Conservation (phyloP, 2,113 vertebrate species). For the Athene noctua region DNA sequence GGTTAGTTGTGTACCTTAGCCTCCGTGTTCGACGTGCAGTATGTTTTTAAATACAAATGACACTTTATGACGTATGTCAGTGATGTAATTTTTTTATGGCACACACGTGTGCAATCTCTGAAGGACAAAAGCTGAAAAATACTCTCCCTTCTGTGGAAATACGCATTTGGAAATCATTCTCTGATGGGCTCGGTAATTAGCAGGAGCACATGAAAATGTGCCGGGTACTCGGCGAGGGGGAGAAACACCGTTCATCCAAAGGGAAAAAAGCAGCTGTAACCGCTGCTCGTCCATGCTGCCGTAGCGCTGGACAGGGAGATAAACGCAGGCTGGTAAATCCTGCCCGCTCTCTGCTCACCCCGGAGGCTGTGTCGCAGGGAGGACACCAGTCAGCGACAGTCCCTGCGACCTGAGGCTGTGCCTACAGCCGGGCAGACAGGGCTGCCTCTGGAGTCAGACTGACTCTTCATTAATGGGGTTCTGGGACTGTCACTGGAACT, state of each 20-base stretch:
- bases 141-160: not conserved
- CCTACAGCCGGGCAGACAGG: not conserved
- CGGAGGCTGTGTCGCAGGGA: not conserved
- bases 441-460: not conserved
- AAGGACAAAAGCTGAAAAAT: not conserved
- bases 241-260: not conserved
- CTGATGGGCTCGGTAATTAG: not conserved
- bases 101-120: not conserved
- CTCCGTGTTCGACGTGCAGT: too few species aligned
- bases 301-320: not conserved
- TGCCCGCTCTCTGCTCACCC: not conserved
- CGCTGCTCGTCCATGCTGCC: not conserved
- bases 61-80: not conserved
- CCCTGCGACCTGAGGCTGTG: not conserved
- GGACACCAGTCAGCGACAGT: not conserved
- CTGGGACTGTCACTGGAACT: rapidly evolving
- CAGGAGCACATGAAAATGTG: not conserved
- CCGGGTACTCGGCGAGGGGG: not conserved
- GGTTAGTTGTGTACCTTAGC: rapidly evolving
- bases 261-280: not conserved
- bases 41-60: not conserved
- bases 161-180: not conserved
- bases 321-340: too few species aligned
- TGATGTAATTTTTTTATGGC: not conserved
- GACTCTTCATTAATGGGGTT: too few species aligned